Evolutionary conservation across 2,113 vertebrate genomes (phyloP), one percentile per base, ranked within the genome.

Genomic region (Hylia prasina): DNA sequence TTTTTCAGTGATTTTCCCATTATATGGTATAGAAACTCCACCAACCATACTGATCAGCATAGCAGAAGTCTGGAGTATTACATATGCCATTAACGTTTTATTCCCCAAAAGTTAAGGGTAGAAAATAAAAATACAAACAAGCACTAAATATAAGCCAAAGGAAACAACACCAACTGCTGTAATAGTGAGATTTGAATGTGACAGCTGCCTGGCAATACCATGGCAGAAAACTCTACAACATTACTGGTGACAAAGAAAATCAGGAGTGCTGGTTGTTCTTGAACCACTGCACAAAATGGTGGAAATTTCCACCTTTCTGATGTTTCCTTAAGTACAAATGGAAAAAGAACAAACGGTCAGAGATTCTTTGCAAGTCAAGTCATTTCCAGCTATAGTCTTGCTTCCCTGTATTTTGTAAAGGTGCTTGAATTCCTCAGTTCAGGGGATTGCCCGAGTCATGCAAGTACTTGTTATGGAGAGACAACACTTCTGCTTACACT

Each of bases 381-480:
- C 19, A 90, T 66, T 94, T 96, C 82, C 90, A 95, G 82, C 79
- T 89, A 42, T 66, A 70, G 44, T 78, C 60, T 87, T 58, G 65
- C 42, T 94, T 96, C 68, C 42, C 47, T 72, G 30, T 82, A 9
- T 96, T 95, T 87, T 86, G 39, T 44, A 66, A 85, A 93, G 88
- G 72, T 81, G 25, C 47, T 63, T 77, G 69, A 85, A 87, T 76
- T 87, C n/a, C 37, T 82, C 37, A 51, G 56, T 48, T 44, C 23
- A 16, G 51, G 57, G 66, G 63, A 77, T 90, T 93, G 88, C 79
- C 75, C 58, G 5, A 58, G 54, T 91, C 94, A 73, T 77, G 71
- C 91, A 95, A 90, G 63, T 31, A 17, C 68, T 88, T 66, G 50
- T 90, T 76, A 66, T 70, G 93, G 93, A 86, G 85, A 93, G 79